Base-by-base conservation (phyloP, 2,113 vertebrate species). In the Pipa parva region DNA sequence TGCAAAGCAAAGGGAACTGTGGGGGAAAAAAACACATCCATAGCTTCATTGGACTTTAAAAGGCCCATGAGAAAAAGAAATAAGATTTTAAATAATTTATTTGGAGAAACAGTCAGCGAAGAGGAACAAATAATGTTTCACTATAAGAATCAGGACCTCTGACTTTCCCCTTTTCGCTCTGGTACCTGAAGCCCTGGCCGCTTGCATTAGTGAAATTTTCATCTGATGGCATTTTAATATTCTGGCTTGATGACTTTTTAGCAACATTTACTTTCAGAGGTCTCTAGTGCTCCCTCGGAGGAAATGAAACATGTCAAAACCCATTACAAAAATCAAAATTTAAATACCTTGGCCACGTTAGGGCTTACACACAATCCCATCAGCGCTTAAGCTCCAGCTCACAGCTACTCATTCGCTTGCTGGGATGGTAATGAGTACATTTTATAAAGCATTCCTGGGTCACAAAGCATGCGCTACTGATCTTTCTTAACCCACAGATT, bases 151-250 rank as follows among this genome's bases (percentile, higher is more conserved):
- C 63, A 82, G 89, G 90, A 92, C 89, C 89, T 80, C 88, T 86
- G 85, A 81, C 81, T 79, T 82, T 81, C 89, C 85, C 74, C 82
- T 95, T 83, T 83, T 81, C 80, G 85, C 86, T 88, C 83, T 77
- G 85, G 85, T 94, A 98, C 95, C 97, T 95, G 93, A 89, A 91
- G 91, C 88, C 87, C 83, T 84, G 92, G 92, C 93, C 84, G 82
- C 92, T 94, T 93, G 89, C 93, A 97, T 98, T 97, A 97, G 95
- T 84, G 86, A 91, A 95, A 99, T 98, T 96, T 92, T 93, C 94
- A 92, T 97, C 95, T 98, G 95, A 99, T 98, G 93, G 93, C 93
- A 94, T 99, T 99, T 99, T 99, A 99, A 98, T 99, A 99, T 99
- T 99, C 97, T 98, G 95, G 92, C 92, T 99, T 98, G 95, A 99